phyloP scores from a whole-genome alignment of 1,140 invertebrate species.

The Vanessa atalanta region DNA sequence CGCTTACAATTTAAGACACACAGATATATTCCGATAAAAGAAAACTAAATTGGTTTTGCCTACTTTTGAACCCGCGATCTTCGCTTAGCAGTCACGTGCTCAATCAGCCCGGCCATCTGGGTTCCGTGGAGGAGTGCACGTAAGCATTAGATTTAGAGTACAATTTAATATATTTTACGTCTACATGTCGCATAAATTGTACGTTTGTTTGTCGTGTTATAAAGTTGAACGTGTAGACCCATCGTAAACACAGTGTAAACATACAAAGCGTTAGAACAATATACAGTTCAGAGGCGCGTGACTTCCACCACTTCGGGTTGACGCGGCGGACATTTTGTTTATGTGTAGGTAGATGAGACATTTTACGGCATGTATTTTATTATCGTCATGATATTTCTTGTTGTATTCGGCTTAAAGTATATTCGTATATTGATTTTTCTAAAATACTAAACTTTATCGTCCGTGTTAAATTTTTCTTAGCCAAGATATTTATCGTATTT shows the following conservation, averaged over 20 bases:
- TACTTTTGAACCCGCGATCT: too few relatives aligned
- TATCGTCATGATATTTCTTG: neutral
- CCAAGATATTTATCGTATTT: too few relatives aligned
- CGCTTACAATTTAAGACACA: too few relatives aligned
- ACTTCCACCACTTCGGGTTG: neutral
- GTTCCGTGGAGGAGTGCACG: neutral
- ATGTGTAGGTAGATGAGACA: neutral
- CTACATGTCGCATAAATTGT: constrained; percentile 8
- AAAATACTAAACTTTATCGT: too few relatives aligned
- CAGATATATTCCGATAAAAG: too few relatives aligned
- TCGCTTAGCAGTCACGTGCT: too few relatives aligned
- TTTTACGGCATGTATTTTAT: neutral
- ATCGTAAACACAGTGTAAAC: constrained; percentile 6
- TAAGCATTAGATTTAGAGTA: neutral
- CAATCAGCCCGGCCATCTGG: too few relatives aligned
- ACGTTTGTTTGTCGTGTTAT: constrained; percentile 13
- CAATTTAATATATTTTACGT: constrained; percentile 7
- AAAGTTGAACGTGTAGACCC: neutral
- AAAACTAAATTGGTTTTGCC: too few relatives aligned
- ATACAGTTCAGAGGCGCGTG: constrained; percentile 5
- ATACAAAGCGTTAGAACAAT: constrained; percentile 1
- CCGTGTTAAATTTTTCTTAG: too few relatives aligned
- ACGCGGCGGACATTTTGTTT: constrained; percentile 1
- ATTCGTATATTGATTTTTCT: neutral
- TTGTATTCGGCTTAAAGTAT: neutral